Evolutionary conservation across 2,888 invertebrate genomes (phyloP).

Genomic region (Platerodrilus igneus): DNA sequence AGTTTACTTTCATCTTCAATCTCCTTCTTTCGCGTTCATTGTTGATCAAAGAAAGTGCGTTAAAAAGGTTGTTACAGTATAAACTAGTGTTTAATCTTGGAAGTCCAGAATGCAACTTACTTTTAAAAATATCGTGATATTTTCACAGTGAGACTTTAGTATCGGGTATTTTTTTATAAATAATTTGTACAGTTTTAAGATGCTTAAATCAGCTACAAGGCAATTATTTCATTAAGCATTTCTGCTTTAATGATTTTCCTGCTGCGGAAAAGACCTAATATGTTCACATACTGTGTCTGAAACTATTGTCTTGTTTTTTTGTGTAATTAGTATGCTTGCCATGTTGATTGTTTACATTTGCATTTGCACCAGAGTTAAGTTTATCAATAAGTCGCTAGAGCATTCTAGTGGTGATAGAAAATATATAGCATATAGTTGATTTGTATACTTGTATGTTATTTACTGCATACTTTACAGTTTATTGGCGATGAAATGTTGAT

Average conservation of each 20-base stretch:
- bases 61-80: too few relatives aligned
- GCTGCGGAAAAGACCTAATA: neutral
- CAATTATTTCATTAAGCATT: neutral
- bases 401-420: conserved; percentile 1
- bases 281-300: neutral
- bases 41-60: too few relatives aligned
- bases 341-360: conserved; percentile 3
- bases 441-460: conserved; percentile 1
- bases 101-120: too few relatives aligned
- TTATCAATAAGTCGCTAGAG: neutral
- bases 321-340: neutral
- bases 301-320: too few relatives aligned
- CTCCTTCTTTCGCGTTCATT: too few relatives aligned
- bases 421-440: neutral
- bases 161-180: neutral
- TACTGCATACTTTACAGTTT: neutral
- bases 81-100: too few relatives aligned
- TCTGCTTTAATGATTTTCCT: conserved; percentile 1
- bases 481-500: neutral
- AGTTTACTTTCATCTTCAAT: too few relatives aligned
- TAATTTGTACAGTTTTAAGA: neutral
- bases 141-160: too few relatives aligned
- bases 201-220: conserved; percentile 1
- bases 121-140: too few relatives aligned
- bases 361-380: neutral